Evolutionary conservation across 1,140 invertebrate genomes (phyloP).

Genomic region (Leptopilina boulardi): DNA sequence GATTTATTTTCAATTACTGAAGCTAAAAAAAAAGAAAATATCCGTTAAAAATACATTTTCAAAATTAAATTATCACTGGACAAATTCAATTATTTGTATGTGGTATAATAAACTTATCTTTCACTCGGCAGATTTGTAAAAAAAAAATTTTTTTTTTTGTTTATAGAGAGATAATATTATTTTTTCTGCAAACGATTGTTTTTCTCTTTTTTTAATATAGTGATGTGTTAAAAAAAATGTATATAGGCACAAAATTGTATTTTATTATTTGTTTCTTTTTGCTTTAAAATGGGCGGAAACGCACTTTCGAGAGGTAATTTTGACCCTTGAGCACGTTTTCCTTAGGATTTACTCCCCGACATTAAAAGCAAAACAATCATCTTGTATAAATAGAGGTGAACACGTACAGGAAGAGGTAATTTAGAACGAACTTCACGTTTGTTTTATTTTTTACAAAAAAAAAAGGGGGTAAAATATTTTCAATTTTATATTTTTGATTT

Average conservation of each 20-base stretch:
- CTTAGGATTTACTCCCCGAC: constrained; percentile 14
- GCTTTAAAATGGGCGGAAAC: constrained; percentile 16
- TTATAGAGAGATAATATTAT: too few species aligned
- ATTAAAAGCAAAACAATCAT: constrained; percentile 31
- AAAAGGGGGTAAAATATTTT: not conserved
- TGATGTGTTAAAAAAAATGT: not conserved
- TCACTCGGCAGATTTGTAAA: not conserved
- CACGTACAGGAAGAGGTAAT: constrained; percentile 28
- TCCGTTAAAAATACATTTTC: not conserved
- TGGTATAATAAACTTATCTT: not conserved
- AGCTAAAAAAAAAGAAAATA: not conserved
- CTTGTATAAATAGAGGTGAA: constrained; percentile 23
- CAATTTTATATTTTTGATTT: not conserved
- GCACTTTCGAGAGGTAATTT: constrained; percentile 21
- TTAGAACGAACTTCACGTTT: not conserved
- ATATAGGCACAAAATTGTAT: constrained; percentile 23
- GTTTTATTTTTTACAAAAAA: not conserved
- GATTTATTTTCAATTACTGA: constrained; percentile 8
- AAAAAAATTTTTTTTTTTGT: too few species aligned
- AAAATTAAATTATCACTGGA: not conserved
- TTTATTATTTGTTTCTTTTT: constrained; percentile 32
- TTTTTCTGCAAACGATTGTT: not conserved
- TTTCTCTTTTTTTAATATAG: not conserved
- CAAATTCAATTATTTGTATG: not conserved
- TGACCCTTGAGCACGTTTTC: constrained; percentile 29